Percentiles rank a stretch among this genome's conserved stretches.
These are phyloP conservation scores for Metallyticus violacea DNA, from an alignment of 2,888 invertebrate species.

Conservation along the genomic window DNA sequence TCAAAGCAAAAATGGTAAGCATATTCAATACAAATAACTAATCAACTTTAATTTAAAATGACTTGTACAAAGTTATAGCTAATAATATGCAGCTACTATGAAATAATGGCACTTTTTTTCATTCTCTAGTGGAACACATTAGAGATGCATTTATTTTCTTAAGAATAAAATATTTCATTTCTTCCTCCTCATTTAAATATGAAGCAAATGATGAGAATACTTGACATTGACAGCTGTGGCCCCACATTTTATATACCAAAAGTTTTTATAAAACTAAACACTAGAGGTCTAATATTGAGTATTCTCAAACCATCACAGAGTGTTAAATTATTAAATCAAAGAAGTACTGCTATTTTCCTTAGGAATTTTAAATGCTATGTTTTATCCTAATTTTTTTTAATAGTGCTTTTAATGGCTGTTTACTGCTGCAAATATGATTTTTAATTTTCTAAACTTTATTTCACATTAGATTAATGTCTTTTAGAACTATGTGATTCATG, in stretches of 20 bases:
- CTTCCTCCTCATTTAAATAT: neutral
- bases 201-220: neutral
- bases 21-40: neutral
- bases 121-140: neutral
- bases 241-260: neutral
- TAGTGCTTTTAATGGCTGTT: no score
- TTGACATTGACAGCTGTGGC: neutral
- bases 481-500: no score
- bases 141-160: neutral
- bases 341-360: no score
- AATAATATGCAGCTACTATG: neutral
- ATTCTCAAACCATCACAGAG: no score
- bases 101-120: neutral
- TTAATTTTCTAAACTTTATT: no score
- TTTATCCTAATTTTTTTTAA: no score
- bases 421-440: no score
- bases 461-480: no score
- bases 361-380: no score
- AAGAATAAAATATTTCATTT: neutral
- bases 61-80: neutral
- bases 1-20: neutral
- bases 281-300: no score
- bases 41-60: neutral
- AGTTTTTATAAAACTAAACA: neutral
- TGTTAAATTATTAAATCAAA: no score